These are phyloP conservation scores for Drosophila yakuba DNA, from an alignment of 1,140 invertebrate genomes.

Conservation along the genomic window DNA sequence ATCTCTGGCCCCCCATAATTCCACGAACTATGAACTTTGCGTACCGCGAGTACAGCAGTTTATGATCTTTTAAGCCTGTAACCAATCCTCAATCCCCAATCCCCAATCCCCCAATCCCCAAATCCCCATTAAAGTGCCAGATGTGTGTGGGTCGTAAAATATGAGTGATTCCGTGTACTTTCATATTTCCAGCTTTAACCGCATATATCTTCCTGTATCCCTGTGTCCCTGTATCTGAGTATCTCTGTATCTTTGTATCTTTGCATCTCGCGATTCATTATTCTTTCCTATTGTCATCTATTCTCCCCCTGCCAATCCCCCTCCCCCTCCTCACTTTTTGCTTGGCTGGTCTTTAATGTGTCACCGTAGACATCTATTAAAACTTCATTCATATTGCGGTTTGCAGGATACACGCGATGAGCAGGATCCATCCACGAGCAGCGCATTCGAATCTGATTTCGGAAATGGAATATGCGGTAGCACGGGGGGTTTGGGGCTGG, in stretches of 20 bases:
- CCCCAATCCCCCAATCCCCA: background rate
- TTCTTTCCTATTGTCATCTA: constrained; percentile 42
- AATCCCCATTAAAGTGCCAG: constrained; percentile 16
- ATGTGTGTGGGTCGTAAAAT: constrained; percentile 40
- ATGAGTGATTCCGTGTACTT: constrained; percentile 30
- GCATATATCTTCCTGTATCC: constrained; percentile 1
- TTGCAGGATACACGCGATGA: constrained; percentile 17
- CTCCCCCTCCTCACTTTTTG: background rate
- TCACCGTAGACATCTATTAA: constrained; percentile 68
- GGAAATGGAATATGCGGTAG: constrained; percentile 26
- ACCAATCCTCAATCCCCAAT: background rate
- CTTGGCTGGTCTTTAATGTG: constrained; percentile 55
- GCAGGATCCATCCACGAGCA: constrained; percentile 9
- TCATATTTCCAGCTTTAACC: constrained; percentile 3
- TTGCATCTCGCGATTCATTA: constrained; percentile 49
- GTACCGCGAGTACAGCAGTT: background rate
- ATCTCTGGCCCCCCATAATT: constrained; percentile 12
- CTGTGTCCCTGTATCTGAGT: constrained; percentile 9
- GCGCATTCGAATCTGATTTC: constrained; percentile 39
- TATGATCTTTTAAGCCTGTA: constrained; percentile 34
- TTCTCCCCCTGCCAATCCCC: background rate
- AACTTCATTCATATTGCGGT: constrained; percentile 67
- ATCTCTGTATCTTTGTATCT: constrained; percentile 25
- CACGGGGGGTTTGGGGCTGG: too few relatives aligned
- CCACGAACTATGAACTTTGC: constrained; percentile 26